Base-by-base conservation (phyloP, 2,113 vertebrate genomes). In the Himantopus leucocephalus region DNA sequence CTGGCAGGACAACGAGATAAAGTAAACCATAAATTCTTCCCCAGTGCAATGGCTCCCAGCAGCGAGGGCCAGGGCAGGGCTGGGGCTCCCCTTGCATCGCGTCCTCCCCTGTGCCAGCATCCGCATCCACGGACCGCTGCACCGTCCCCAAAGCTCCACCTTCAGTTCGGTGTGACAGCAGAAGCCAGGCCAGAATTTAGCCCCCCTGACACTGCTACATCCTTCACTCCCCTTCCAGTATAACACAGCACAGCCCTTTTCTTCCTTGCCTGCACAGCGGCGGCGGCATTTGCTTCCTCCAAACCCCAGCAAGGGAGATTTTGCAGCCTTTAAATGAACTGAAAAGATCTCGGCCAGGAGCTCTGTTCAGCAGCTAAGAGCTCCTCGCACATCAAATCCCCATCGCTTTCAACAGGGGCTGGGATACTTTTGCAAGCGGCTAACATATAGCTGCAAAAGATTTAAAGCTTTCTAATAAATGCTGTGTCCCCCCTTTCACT, bases 391-490 rank as follows among this genome's bases (percentile, higher is more conserved):
- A 47, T 37, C 12, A 2, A 84, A 87, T 87, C 82, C 94, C 70
- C 85, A n/a, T 55, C 4, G 0, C 66, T 92, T 95, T 93, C 91
- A 70, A 4, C 56, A 30, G 68, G 56, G 20, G 59, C 94, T 72
- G 70, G 16, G 9, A 59, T 32, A 74, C 60, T 80, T 93, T 88
- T 74, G 68, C 47, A 52, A 80, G 89, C 12, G 10, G 72, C 84
- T 80, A 90, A 83, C 16, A 12, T 35, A 85, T 37, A 77, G 85
- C 94, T 70, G 71, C 50, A 90, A 96, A 95, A 82, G 88, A 92
- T 90, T 92, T 94, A 95, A 97, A 56, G 78, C 90, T 94, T 95
- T 92, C 85, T 97, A 94, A 94, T 95, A 97, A 97, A 91, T 67
- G 74, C 76, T 62, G 86, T 41, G 52, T 52, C n/a, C 76, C 35